Evolutionary conservation across 2,888 invertebrate genomes (phyloP).

Genomic region (Eugnorisma glareosa): DNA sequence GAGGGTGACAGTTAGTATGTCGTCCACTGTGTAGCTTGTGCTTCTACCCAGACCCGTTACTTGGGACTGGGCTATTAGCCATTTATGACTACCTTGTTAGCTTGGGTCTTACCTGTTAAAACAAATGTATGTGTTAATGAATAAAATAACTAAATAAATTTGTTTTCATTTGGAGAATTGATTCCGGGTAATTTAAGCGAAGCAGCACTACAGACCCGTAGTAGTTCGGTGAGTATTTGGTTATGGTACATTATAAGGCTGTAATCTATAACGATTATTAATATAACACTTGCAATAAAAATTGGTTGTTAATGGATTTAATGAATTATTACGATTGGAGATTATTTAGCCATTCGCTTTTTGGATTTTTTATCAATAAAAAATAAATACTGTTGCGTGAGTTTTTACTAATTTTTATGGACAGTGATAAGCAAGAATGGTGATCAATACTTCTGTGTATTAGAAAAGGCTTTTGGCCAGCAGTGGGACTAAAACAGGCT

Average conservation of each 20-base stretch:
- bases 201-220: too few species aligned
- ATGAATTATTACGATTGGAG: conserved; percentile 27
- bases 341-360: conserved; percentile 24
- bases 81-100: too few species aligned
- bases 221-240: neutral
- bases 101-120: too few species aligned
- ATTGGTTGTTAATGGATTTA: conserved; percentile 17
- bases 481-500: neutral
- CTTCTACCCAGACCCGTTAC: too few species aligned
- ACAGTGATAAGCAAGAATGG: neutral
- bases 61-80: too few species aligned
- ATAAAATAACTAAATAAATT: too few species aligned
- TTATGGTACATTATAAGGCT: neutral
- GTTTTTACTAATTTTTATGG: neutral
- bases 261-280: conserved; percentile 1
- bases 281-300: conserved; percentile 3
- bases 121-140: too few species aligned
- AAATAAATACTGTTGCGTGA: neutral
- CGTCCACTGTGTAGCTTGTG: too few species aligned
- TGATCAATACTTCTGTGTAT: neutral
- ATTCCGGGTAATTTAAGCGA: neutral
- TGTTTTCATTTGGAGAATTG: neutral
- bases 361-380: too few species aligned
- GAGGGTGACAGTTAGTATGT: too few species aligned
- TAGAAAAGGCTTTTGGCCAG: neutral